Percentiles rank a stretch among this genome's conserved stretches.
These are phyloP conservation scores for Microctenopoma stevenorrisi DNA, from an alignment of 2,797 vertebrate genomes.

Conservation along the genomic window DNA sequence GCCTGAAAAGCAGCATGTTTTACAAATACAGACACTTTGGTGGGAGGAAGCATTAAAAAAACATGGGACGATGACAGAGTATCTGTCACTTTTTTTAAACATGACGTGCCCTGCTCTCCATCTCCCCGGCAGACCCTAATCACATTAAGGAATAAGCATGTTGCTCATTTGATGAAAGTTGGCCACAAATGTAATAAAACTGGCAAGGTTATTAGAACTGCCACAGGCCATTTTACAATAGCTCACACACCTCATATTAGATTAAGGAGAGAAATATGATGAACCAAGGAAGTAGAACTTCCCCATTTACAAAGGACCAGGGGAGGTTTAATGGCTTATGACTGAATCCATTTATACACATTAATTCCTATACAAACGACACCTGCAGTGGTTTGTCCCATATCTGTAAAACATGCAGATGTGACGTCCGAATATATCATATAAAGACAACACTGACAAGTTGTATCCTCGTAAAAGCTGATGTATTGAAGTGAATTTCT, in stretches of 20 bases:
- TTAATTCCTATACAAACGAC: slow-evolving; percentile 55
- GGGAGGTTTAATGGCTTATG: slow-evolving; percentile 68
- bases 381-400: slow-evolving; percentile 24
- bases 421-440: too few relatives aligned
- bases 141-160: slow-evolving; percentile 70
- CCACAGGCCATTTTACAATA: slow-evolving; percentile 72
- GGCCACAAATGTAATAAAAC: slow-evolving; percentile 78
- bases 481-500: background rate
- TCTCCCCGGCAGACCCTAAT: slow-evolving; percentile 60
- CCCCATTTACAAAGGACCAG: slow-evolving; percentile 62
- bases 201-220: slow-evolving; percentile 76
- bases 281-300: slow-evolving; percentile 57
- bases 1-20: slow-evolving; percentile 2
- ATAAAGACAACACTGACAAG: too few relatives aligned
- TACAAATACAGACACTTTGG: background rate
- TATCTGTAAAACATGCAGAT: slow-evolving; percentile 1
- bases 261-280: slow-evolving; percentile 76
- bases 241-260: slow-evolving; percentile 69
- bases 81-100: slow-evolving; percentile 40
- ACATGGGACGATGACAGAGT: slow-evolving; percentile 26
- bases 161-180: slow-evolving; percentile 74
- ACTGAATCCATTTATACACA: slow-evolving; percentile 70
- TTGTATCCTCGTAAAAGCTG: background rate
- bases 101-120: slow-evolving; percentile 24
- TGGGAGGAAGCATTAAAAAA: slow-evolving; percentile 22